These are phyloP conservation scores for Halcyon badia DNA, from an alignment of 2,797 vertebrate species.

Conservation along the genomic window DNA sequence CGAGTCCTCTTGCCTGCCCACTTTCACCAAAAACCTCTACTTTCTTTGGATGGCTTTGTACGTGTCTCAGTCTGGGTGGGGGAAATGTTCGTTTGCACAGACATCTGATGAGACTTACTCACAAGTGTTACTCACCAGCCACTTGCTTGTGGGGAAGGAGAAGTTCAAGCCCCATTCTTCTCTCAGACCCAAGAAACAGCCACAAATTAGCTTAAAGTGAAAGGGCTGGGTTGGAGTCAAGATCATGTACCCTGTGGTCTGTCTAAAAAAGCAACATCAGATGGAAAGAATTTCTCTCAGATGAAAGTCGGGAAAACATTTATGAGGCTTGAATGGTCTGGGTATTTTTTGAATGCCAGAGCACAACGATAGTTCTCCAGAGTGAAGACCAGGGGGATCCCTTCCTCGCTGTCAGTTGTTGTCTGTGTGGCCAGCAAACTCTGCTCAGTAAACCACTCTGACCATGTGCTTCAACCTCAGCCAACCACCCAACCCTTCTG, in stretches of 20 bases:
- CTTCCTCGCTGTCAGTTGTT: background rate
- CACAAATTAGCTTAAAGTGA: background rate
- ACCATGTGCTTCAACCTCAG: background rate
- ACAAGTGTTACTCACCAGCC: constrained; percentile 62
- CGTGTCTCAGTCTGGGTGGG: constrained; percentile 16
- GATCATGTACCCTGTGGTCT: constrained; percentile 28
- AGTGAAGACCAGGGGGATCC: background rate
- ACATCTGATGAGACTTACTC: constrained; percentile 58
- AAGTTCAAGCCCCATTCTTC: constrained; percentile 10
- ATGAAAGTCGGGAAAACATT: constrained; percentile 1
- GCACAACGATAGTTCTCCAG: background rate
- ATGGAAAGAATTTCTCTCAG: constrained; percentile 58
- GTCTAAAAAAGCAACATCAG: constrained; percentile 14
- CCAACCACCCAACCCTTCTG: background rate
- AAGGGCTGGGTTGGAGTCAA: background rate
- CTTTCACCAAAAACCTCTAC: background rate
- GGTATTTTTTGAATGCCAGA: background rate
- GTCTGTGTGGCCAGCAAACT: background rate
- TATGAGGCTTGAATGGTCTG: background rate
- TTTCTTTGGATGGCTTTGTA: constrained; percentile 13
- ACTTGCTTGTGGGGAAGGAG: constrained; percentile 19
- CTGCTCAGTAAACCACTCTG: background rate
- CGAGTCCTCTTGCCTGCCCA: background rate
- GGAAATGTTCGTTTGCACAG: constrained; percentile 31
- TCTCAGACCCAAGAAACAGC: constrained; percentile 24